Evolutionary conservation across 2,113 vertebrate species (phyloP), one percentile per base, ranked within the genome.

Genomic region (Hiodon alosoides): DNA sequence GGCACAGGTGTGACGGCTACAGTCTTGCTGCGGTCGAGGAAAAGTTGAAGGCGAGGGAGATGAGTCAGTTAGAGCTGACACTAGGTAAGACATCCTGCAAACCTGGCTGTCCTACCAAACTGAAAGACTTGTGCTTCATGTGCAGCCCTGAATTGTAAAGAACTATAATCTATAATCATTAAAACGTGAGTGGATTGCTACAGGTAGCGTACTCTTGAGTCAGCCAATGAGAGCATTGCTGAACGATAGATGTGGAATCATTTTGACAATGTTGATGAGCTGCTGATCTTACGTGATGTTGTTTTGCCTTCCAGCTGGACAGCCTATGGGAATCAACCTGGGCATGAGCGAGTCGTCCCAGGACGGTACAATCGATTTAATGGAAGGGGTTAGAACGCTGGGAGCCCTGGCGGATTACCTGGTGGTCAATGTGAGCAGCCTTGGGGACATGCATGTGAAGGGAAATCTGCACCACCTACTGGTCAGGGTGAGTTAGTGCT

Each of bases 351-450:
- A 96, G 86, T 84, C 83, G 65, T 96, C 96, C 0, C 51, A 57
- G 3, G 92, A 98, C 0, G 93, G 94, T 3, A 87, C 81, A 31
- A 86, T 90, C 1, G 96, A 99, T 89, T 98, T 96, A 0, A 69
- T 83, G 73, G 87, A 92, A 48, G 97, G 97, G 0, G 91, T 98
- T 8, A 91, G 69, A 60, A 81, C 46, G 0, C 83, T 98, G 82
- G 96, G 96, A 53, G 91, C 94, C 0, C 82, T 98, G 84, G 96
- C 95, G 1, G 95, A 98, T 85, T 99, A 98, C 83, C 83, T 99
- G 78, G 97, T 98, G 11, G 91, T 98, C 31, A 98, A 98, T 0
- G 91, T 98, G 77, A 98, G 96, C 88, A 97, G 96, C 90, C 98
- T 51, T 86, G 95, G 71, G 85, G 86, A 61, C 97, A 98, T 57